Percentiles rank a stretch among this genome's conserved stretches.
These are phyloP conservation scores for Forficula auricularia DNA, from an alignment of 1,140 invertebrate species.

Conservation along the genomic window DNA sequence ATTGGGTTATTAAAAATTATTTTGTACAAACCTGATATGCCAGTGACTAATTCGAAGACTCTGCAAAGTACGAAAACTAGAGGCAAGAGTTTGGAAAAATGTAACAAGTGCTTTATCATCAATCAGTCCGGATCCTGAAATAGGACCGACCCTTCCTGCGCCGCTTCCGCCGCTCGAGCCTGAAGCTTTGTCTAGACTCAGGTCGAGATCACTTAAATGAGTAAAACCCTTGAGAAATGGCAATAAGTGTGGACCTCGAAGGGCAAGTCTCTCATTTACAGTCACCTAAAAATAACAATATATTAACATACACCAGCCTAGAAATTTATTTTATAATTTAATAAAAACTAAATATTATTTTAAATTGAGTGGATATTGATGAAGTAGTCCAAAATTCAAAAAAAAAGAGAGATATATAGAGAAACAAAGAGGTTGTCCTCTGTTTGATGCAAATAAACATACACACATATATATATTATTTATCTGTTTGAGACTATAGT, in stretches of 20 bases:
- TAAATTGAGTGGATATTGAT: too few relatives aligned
- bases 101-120: constrained; percentile 28
- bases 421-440: too few relatives aligned
- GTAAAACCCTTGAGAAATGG: constrained; percentile 31
- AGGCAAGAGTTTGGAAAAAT: constrained; percentile 26
- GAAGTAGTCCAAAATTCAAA: too few relatives aligned
- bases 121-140: constrained; percentile 18
- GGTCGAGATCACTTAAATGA: constrained; percentile 30
- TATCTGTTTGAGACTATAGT: too few relatives aligned
- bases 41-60: constrained; percentile 28
- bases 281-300: constrained; percentile 20
- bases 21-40: constrained; percentile 23
- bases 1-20: too few relatives aligned
- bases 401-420: too few relatives aligned
- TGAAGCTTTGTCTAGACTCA: constrained; percentile 26
- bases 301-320: too few relatives aligned
- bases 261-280: constrained; percentile 28
- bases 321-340: too few relatives aligned
- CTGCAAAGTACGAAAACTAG: constrained; percentile 25
- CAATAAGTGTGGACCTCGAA: constrained; percentile 30
- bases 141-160: constrained; percentile 20
- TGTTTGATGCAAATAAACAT: too few relatives aligned
- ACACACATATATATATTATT: too few relatives aligned
- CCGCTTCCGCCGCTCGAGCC: constrained; percentile 20
- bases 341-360: too few relatives aligned